Evolutionary conservation across 2,888 invertebrate species (phyloP).

Genomic region (Drosophila peninsularis): DNA sequence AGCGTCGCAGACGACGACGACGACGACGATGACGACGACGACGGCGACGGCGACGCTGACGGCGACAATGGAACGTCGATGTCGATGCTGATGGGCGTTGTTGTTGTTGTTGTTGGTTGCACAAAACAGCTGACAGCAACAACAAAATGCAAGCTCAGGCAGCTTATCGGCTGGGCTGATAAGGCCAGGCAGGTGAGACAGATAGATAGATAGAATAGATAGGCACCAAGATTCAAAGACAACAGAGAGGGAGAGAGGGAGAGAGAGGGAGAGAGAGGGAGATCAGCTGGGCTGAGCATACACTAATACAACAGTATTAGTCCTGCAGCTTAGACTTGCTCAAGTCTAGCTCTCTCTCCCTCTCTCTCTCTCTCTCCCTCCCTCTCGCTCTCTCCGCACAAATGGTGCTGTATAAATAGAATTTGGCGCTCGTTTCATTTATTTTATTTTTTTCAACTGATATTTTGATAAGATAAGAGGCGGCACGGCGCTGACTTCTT

Average conservation of each 20-base stretch:
- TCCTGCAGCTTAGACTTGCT: not conserved
- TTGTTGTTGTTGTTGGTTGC: constrained; percentile 24
- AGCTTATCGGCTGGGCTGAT: constrained; percentile 55
- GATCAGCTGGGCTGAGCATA: not conserved
- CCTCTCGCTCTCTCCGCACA: not conserved
- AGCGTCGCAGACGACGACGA: constrained; percentile 23
- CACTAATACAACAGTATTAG: constrained; percentile 15
- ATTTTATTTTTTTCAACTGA: constrained; percentile 30
- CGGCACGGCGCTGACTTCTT: constrained; percentile 27
- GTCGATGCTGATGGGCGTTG: constrained; percentile 30
- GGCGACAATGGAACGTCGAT: constrained; percentile 22
- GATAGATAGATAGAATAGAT: constrained; percentile 47
- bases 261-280: not conserved
- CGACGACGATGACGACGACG: not conserved
- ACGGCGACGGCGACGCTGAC: constrained; percentile 3
- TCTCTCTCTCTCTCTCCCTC: not conserved
- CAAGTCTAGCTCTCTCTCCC: not conserved
- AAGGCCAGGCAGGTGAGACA: constrained; percentile 50
- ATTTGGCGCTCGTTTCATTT: constrained; percentile 31
- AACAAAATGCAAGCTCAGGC: constrained; percentile 41
- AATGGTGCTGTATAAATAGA: constrained; percentile 42
- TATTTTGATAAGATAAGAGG: constrained; percentile 49
- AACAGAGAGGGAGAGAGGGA: not conserved
- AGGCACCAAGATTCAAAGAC: constrained; percentile 15
- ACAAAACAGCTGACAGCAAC: constrained; percentile 52